These are phyloP conservation scores for Akabosia matsudoensis DNA, from an alignment of 1,140 invertebrate species.

Conservation along the genomic window DNA sequence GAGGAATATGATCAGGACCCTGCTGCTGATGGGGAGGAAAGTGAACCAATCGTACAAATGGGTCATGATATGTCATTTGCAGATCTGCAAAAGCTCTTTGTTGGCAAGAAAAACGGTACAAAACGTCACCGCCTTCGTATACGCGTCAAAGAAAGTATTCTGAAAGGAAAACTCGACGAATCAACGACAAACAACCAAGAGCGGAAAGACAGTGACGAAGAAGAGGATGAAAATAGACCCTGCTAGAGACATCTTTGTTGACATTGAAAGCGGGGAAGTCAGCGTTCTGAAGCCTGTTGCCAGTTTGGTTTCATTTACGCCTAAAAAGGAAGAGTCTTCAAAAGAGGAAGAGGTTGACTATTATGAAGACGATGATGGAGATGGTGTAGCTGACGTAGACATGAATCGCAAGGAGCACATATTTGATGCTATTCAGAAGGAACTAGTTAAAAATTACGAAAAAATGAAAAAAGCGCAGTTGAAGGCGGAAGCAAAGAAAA, in stretches of 20 bases:
- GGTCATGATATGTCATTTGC: constrained; percentile 36
- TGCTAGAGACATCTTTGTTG: constrained; percentile 41
- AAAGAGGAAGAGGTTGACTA: not conserved
- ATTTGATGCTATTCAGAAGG: constrained; percentile 30
- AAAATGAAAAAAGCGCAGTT: constrained; percentile 37
- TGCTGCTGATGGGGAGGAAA: not conserved
- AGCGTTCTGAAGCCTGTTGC: constrained; percentile 44
- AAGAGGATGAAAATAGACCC: not conserved
- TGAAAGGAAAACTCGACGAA: not conserved
- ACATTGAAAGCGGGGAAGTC: constrained; percentile 44
- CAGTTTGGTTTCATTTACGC: constrained; percentile 9
- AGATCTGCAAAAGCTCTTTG: constrained; percentile 24
- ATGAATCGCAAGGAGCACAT: constrained; percentile 28
- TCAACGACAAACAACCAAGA: not conserved
- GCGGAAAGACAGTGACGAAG: constrained; percentile 28
- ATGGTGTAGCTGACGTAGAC: constrained; percentile 31
- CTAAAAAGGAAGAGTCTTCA: constrained; percentile 17
- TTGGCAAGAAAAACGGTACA: not conserved
- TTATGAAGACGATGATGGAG: constrained; percentile 3
- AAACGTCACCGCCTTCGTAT: not conserved
- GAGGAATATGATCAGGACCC: not conserved
- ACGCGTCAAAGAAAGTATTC: constrained; percentile 17
- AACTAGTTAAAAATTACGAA: constrained; percentile 29
- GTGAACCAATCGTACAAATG: constrained; percentile 31
- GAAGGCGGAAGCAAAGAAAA: constrained; percentile 31